Percentiles rank a stretch among this genome's conserved stretches.
Evolutionary conservation across 2,113 vertebrate species (phyloP).

Genomic region (Saimiri boliviensis): DNA sequence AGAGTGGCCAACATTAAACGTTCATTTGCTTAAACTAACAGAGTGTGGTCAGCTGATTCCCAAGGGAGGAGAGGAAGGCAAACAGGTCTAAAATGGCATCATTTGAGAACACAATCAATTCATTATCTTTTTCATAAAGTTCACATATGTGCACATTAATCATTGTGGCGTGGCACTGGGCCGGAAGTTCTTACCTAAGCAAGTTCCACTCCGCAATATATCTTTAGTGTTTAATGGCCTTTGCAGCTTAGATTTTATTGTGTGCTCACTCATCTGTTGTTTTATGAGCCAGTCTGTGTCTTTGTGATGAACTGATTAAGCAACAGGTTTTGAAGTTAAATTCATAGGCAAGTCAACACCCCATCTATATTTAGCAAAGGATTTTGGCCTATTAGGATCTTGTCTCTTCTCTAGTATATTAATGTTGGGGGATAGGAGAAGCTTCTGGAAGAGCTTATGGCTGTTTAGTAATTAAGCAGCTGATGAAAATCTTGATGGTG

Average conservation of each 20-base stretch:
- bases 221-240: constrained; percentile 83
- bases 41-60: constrained; percentile 80
- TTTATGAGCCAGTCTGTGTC: constrained; percentile 79
- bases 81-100: constrained; percentile 82
- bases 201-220: constrained; percentile 79
- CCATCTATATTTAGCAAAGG: neutral
- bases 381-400: neutral
- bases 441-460: neutral
- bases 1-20: constrained; percentile 78
- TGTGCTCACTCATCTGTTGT: constrained; percentile 82
- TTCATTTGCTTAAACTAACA: constrained; percentile 85
- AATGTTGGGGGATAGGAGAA: neutral
- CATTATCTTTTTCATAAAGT: constrained; percentile 87
- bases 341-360: constrained; percentile 53
- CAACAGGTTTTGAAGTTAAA: constrained; percentile 63
- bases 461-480: neutral
- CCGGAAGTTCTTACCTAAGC: constrained; percentile 86
- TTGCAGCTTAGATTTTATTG: constrained; percentile 81
- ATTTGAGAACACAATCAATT: constrained; percentile 84
- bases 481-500: neutral
- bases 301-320: constrained; percentile 62
- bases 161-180: constrained; percentile 75
- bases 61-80: constrained; percentile 69
- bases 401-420: neutral
- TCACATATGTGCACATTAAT: constrained; percentile 82